A percentile compares a stretch with the other conserved stretches of the same genome.
Evolutionary conservation across 2,888 invertebrate species (phyloP).

Genomic region (Colostygia pectinataria): DNA sequence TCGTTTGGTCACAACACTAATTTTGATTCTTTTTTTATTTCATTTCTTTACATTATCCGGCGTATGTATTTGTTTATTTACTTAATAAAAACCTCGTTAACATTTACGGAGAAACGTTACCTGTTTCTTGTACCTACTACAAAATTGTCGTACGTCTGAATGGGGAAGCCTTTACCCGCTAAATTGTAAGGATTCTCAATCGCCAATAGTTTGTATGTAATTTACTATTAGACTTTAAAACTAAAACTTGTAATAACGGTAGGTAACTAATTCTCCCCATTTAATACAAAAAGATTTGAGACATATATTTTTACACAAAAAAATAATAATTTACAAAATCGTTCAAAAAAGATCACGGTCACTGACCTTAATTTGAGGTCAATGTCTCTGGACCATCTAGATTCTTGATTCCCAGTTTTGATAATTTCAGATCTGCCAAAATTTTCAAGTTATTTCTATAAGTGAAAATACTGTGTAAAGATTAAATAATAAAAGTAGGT

Average conservation of each 20-base stretch:
- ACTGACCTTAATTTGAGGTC: slow-evolving; percentile 27
- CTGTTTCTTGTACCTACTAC: too few species aligned
- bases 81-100: too few species aligned
- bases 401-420: slow-evolving; percentile 16
- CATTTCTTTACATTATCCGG: too few species aligned
- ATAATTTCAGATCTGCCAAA: too few species aligned
- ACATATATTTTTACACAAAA: background rate
- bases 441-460: background rate
- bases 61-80: background rate
- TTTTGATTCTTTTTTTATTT: too few species aligned
- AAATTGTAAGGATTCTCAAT: slow-evolving; percentile 13
- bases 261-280: too few species aligned
- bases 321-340: background rate
- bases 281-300: too few species aligned
- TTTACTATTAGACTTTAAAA: too few species aligned
- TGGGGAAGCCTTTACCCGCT: background rate
- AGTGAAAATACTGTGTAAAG: background rate
- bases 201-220: too few species aligned
- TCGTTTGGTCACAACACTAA: too few species aligned
- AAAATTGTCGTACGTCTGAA: background rate
- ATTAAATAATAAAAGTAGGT: background rate
- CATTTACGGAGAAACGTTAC: too few species aligned
- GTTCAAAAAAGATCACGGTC: slow-evolving; percentile 11
- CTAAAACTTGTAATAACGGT: too few species aligned
- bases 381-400: slow-evolving; percentile 33